Evolutionary conservation across 2,113 vertebrate species (phyloP), one percentile per base, ranked within the genome.

Genomic region (Notarius lentiginosus): DNA sequence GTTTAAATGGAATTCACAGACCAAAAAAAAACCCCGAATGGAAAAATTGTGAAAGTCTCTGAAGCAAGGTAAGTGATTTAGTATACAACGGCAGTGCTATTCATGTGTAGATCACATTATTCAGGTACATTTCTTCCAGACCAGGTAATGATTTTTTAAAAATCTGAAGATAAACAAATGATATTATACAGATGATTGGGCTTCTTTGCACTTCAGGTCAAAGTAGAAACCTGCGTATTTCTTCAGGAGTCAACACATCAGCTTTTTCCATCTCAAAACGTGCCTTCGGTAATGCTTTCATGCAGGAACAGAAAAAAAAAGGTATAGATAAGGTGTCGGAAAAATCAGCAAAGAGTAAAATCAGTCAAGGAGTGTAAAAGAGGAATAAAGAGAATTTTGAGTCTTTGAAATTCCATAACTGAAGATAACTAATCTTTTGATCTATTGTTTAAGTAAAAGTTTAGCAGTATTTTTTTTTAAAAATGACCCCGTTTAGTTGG

Each of bases 1-100:
- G 91, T 91, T 91, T 89, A 94, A 93, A 94, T 92, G 89, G 91
- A 93, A 92, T 91, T 91, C 86, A 90, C 84, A 75, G 86, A 91
- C 90, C 72, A 90, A 83, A 82, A 81, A 70, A 41, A 18, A 30
- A 60, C 8, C 6, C 24, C 0, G 5, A 83, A 24, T 73, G 85
- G 81, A 89, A 83, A 70, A 82, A 68, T 79, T 47, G 65, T 82
- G 87, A 87, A 66, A 73, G 83, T 86, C 85, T 60, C 27, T 58
- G 61, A 55, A 84, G 84, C 81, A 89, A 86, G 70, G 80, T 86
- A 87, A 82, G 68, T 70, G 56, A 88, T 88, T 82, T 76, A 79
- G 82, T 11, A 84, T 73, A 85, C 66, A 85, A 84, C 88, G 83
- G 82, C 84, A 87, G 85, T 79, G 84, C 81, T 88, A 86, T 83